A percentile compares a stretch with the other conserved stretches of the same genome.
These are phyloP conservation scores for Eristalis tenax DNA, from an alignment of 2,888 invertebrate species.

Conservation along the genomic window DNA sequence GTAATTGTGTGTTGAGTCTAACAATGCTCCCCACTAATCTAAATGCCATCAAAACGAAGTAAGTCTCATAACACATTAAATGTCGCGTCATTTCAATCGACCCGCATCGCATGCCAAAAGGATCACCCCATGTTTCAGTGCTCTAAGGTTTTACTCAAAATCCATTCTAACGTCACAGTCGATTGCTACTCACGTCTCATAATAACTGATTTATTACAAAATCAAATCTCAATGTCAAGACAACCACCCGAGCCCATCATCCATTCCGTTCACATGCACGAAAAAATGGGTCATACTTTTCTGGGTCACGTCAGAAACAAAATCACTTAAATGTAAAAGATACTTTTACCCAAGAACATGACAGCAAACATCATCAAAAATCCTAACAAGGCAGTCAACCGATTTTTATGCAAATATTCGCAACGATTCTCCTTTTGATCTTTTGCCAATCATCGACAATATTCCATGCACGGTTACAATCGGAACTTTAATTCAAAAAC, in stretches of 20 bases:
- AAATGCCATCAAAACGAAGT: no score
- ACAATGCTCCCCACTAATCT: no score
- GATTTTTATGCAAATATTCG: slow-evolving; percentile 59
- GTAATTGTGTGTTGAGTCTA: no score
- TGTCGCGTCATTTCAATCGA: no score
- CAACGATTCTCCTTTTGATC: slow-evolving; percentile 47
- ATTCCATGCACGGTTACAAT: slow-evolving; percentile 57
- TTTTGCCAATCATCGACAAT: slow-evolving; percentile 24
- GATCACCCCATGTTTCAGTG: no score
- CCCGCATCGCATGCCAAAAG: no score
- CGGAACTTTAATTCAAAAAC: slow-evolving; percentile 49
- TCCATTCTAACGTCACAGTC: background rate
- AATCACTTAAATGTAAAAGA: slow-evolving; percentile 25
- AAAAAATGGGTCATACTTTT: slow-evolving; percentile 64
- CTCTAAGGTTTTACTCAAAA: background rate
- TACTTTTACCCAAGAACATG: slow-evolving; percentile 52
- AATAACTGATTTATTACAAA: slow-evolving; percentile 45
- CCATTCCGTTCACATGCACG: slow-evolving; percentile 36
- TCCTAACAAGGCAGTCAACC: slow-evolving; percentile 33
- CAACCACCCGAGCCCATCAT: slow-evolving; percentile 16
- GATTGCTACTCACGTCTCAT: background rate
- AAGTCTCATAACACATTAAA: no score
- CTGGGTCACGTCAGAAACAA: slow-evolving; percentile 46
- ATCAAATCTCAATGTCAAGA: slow-evolving; percentile 11
- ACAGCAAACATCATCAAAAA: slow-evolving; percentile 49